Evolutionary conservation across 2,888 invertebrate genomes (phyloP), one percentile per base, ranked within the genome.

Genomic region (Cryptosula pallasiana): DNA sequence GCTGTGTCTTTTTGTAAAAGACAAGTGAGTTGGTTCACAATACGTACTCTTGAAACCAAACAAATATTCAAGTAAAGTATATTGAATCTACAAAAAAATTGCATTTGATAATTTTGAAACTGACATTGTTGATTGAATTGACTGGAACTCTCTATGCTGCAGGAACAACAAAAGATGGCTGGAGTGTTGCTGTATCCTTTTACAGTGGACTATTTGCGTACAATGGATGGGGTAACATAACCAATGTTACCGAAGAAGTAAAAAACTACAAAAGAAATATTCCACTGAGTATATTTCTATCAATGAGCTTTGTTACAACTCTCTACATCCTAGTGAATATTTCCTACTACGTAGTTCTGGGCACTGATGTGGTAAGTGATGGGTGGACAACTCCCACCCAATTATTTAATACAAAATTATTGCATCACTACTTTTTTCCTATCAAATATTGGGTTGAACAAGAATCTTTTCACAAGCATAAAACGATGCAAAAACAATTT

Each of bases 171-270:
- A 25, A 5, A 25, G n/a, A 58, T 58, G 58, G 58, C 58, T 27
- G 23, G 23, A 23, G n/a, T 25, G 29, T 58, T 5, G 58, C 29
- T 23, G 29, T 27, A 5, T 5, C 58, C 9, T 58, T 58, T n/a
- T 58, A 58, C 58, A 58, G 58, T 27, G 58, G 58, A 13, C 58
- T 58, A n/a, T 58, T 23, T 23, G 58, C 58, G 5, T 58, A 58
- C 58, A 27, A 13, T 5, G 58, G 58, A 23, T 58, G 58, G 58
- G 58, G 13, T 13, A 58, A 58, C n/a, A 13, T 58, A n/a, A 58
- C 23, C 9, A 25, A 25, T 27, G 9, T 58, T 9, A 58, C 58
- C 5, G 58, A 58, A 27, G 58, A 58, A 27, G 25, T 58, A 9
- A 58, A 58, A 27, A 58, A 58, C n/a, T 27, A 23, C n/a, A 58